Evolutionary conservation across 1,140 invertebrate species (phyloP), one percentile per base, ranked within the genome.

Genomic region (Sitodiplosis mosellana): DNA sequence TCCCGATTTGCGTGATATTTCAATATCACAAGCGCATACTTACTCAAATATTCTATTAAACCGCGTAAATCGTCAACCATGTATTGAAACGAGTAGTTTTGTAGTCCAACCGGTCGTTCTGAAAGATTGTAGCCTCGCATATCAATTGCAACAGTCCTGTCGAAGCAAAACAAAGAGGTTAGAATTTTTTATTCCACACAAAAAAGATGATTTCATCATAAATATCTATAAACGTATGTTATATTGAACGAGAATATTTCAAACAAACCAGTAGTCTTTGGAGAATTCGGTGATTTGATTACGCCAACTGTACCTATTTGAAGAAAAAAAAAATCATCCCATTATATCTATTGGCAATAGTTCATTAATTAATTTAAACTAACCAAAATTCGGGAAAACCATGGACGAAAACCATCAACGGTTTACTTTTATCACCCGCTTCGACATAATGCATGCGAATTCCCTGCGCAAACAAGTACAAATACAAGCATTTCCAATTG

Each of bases 331-430:
- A n/a, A n/a, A n/a, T n/a, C n/a, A n/a, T n/a, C n/a, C n/a, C n/a
- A 78, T 36, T 77, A 65, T 22, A 68, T 60, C 14, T 80, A 60
- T 56, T 81, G 78, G 58, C 77, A 63, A n/a, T 76, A 56, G 76
- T 76, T 80, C 2, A 71, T 75, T 54, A 74, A n/a, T n/a, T n/a
- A n/a, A n/a, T n/a, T n/a, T n/a, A n/a, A n/a, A n/a, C n/a, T n/a
- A n/a, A 81, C 78, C 78, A 81, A 54, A 78, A 79, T 54, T 80
- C 77, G 0, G 78, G 78, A 53, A 78, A 81, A 7, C 78, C 78
- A 53, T 81, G 78, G 2, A 81, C 36, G 48, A 79, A 75, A 7
- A 81, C 45, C 63, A 81, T 73, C 34, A 81, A 59, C 4, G 75
- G 75, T 50, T 78, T 80, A 2, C 58, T 59, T 5, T 59, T 53